phyloP scores from a whole-genome alignment of 2,113 vertebrate genomes.

The Sander vitreus region DNA sequence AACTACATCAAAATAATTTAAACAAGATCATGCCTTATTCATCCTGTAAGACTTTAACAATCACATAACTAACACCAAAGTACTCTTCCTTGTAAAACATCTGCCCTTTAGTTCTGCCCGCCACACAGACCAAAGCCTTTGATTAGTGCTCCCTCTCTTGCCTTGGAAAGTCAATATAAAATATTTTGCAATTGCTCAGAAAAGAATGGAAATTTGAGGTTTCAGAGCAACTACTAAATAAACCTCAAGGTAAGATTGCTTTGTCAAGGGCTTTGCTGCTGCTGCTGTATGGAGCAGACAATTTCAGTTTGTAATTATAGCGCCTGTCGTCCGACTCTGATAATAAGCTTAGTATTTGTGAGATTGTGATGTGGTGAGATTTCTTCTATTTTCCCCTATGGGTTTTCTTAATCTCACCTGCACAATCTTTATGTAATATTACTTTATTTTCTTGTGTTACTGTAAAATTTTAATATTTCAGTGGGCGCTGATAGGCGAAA shows the following conservation, averaged over 20 bases:
- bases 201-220: background rate
- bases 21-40: background rate
- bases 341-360: too few relatives aligned
- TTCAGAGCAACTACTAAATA: conserved; percentile 1
- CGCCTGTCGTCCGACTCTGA: too few relatives aligned
- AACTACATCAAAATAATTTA: background rate
- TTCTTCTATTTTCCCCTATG: too few relatives aligned
- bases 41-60: background rate
- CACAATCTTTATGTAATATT: too few relatives aligned
- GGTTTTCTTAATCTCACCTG: too few relatives aligned
- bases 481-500: too few relatives aligned
- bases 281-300: too few relatives aligned
- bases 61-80: background rate
- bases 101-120: background rate
- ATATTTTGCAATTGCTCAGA: background rate
- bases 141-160: background rate
- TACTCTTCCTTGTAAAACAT: background rate
- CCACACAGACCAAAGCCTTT: background rate
- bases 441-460: too few relatives aligned
- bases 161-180: background rate
- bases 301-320: too few relatives aligned
- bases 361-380: too few relatives aligned
- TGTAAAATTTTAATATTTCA: too few relatives aligned
- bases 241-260: background rate
- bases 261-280: background rate